Percentiles rank a stretch among this genome's conserved stretches.
Evolutionary conservation across 2,113 vertebrate species (phyloP).

Genomic region (Climacteris rufus): DNA sequence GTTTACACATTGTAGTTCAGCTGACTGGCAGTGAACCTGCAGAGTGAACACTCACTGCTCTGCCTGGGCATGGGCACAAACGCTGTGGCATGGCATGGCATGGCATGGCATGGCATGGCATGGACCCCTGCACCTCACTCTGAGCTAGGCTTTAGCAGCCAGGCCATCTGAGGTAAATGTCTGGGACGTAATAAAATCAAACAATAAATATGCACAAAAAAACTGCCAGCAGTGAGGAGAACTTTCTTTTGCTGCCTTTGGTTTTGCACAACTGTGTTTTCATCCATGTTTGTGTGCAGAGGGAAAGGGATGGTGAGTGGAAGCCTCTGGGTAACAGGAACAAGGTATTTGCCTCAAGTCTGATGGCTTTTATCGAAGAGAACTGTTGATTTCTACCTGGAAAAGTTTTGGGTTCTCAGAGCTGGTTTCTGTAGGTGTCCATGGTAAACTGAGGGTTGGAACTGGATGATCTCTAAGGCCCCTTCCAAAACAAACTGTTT

Average conservation of each 20-base stretch:
- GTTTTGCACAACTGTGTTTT: not conserved
- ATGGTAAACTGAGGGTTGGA: not conserved
- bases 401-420: rapidly evolving
- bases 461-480: not conserved
- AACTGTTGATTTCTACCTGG: not conserved
- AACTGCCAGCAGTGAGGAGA: not conserved
- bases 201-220: not conserved
- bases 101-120: rapidly evolving
- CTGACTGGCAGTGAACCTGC: not conserved
- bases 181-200: not conserved
- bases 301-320: not conserved
- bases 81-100: not conserved
- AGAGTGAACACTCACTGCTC: not conserved
- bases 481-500: not conserved
- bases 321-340: not conserved
- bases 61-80: not conserved
- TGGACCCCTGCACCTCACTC: not conserved
- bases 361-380: not conserved
- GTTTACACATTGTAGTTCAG: rapidly evolving
- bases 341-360: rapidly evolving
- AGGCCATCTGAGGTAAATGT: not conserved
- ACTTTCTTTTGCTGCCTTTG: not conserved
- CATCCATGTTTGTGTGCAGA: not conserved
- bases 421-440: not conserved
- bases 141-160: not conserved